Evolutionary conservation across 2,888 invertebrate genomes (phyloP), one percentile per base, ranked within the genome.

Genomic region (Microplitis deprimator): DNA sequence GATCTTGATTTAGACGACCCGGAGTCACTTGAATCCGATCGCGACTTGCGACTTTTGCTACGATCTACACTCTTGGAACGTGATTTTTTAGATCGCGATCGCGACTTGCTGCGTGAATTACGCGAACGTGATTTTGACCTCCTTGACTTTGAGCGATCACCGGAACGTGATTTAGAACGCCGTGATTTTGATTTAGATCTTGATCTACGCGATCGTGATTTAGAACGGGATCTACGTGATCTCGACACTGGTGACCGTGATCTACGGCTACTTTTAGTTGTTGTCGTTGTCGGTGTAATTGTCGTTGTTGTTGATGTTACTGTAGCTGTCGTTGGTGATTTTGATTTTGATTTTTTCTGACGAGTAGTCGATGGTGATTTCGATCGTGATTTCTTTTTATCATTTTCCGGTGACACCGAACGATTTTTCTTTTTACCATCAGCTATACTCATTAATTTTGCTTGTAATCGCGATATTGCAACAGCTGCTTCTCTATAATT

Each of bases 381-480:
- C 5, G 88, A 88, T 40, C 86, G 85, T 0, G 89, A 89, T 75
- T 89, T 88, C 70, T 89, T 78, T 64, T 87, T 87, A 17, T 85
- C 79, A 4, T 82, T 78, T 50, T 89, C 89, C 0, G 85, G 82
- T 1, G 89, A 87, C 5, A 89, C 87, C 3, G 89, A 88, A 61
- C 88, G 87, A 77, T 87, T 88, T 62, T 89, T 89, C 79, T 89
- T 90, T 60, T 90, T 91, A 20, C 91, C 91, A 75, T 92, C 93
- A 0, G 93, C 92, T 84, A 93, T 91, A 77, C 92, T 92, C 90
- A 93, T 91, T 79, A 93, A 87, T 84, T 93, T 93, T 5, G 92
- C 93, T 86, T 93, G 93, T 5, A 93, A 90, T 82, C 92, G 91
- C 5, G 93, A 92, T 75, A 93, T 91, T 1, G 91, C 90, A n/a